Percentiles rank a stretch among this genome's conserved stretches.
These are phyloP conservation scores for Dicyrtomina minuta DNA, from an alignment of 2,888 invertebrate genomes.

Conservation along the genomic window DNA sequence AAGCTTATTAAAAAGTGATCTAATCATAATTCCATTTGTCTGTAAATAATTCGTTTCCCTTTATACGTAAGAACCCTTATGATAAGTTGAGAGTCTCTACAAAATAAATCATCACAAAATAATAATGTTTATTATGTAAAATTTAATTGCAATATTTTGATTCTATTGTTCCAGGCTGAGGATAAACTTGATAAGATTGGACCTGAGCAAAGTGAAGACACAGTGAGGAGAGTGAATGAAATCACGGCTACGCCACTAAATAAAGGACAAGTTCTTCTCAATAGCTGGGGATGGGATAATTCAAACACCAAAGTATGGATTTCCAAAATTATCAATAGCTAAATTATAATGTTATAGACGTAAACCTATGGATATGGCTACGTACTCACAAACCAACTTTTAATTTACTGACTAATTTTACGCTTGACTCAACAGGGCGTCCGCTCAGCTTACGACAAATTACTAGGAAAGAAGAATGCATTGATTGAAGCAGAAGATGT, in stretches of 20 bases:
- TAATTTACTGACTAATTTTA: neutral
- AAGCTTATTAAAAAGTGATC: too few relatives aligned
- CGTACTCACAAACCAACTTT: too few relatives aligned
- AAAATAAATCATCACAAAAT: neutral
- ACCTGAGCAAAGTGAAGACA: conserved; percentile 16
- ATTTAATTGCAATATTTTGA: too few relatives aligned
- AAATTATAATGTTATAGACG: conserved; percentile 3
- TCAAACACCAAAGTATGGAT: conserved; percentile 66
- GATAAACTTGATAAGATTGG: conserved; percentile 30
- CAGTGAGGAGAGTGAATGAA: conserved; percentile 39
- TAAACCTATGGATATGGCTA: neutral
- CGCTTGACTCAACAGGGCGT: conserved; percentile 39
- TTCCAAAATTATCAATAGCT: neutral
- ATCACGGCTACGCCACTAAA: conserved; percentile 61
- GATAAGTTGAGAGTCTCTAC: too few relatives aligned
- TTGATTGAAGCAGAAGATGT: conserved; percentile 63
- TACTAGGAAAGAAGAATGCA: conserved; percentile 36
- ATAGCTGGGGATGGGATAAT: conserved; percentile 64
- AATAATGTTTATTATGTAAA: too few relatives aligned
- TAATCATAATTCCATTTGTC: too few relatives aligned
- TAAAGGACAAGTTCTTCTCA: conserved; percentile 72
- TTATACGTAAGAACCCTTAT: too few relatives aligned
- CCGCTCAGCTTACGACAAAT: conserved; percentile 40
- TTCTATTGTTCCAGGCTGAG: conserved; percentile 25
- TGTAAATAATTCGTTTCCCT: too few relatives aligned